Evolutionary conservation across 2,797 vertebrate genomes (phyloP).

Genomic region (Dipus sagitta): DNA sequence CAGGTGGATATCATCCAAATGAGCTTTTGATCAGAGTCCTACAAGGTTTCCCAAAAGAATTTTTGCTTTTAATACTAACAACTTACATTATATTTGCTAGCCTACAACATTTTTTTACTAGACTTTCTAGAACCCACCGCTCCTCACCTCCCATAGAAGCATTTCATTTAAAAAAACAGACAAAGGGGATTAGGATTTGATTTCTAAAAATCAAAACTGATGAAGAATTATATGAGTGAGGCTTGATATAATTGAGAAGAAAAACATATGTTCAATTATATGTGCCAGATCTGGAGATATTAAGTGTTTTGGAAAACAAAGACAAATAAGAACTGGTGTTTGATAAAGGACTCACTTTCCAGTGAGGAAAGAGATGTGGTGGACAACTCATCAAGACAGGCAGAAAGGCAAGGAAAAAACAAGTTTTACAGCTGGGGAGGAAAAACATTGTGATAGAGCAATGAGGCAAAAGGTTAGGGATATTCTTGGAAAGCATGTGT

Average conservation of each 20-base stretch:
- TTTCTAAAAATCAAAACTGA: conserved; percentile 65
- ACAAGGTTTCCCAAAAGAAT: background rate
- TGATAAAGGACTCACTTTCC: background rate
- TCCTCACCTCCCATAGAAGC: conserved; percentile 46
- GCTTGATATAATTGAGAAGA: conserved; percentile 54
- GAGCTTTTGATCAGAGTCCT: too few species aligned
- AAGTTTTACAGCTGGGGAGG: background rate
- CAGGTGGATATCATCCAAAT: too few species aligned
- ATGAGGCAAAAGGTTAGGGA: background rate
- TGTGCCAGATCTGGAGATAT: conserved; percentile 34
- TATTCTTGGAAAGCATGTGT: fast-evolving
- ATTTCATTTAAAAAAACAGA: conserved; percentile 32
- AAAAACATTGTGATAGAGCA: background rate
- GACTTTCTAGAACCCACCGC: conserved; percentile 54
- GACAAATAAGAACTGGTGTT: background rate
- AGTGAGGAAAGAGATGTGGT: background rate
- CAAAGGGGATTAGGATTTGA: conserved; percentile 33
- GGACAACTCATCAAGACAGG: background rate
- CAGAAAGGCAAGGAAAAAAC: background rate
- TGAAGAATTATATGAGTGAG: conserved; percentile 36
- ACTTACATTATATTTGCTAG: conserved; percentile 57
- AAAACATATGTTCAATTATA: conserved; percentile 48
- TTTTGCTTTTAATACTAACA: conserved; percentile 59
- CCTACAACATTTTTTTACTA: conserved; percentile 52
- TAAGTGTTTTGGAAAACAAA: background rate